phyloP scores from a whole-genome alignment of 2,888 invertebrate genomes.

The Drepana falcataria region DNA sequence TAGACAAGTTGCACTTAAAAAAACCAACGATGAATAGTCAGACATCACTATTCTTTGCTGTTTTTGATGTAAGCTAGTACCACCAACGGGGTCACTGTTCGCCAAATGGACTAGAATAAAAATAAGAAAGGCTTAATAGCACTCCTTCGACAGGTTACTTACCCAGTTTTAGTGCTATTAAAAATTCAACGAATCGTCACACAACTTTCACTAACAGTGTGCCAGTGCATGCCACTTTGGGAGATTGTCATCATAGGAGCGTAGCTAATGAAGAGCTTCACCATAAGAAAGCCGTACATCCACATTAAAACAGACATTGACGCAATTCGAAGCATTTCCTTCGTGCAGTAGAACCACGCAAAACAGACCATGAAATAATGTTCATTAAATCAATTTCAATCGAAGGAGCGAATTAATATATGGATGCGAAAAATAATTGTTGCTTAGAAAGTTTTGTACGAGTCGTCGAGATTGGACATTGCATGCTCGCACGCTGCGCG shows the following conservation, averaged over 20 bases:
- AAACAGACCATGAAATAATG: constrained; percentile 25
- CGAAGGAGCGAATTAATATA: constrained; percentile 67
- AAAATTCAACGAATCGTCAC: constrained; percentile 72
- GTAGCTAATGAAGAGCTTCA: constrained; percentile 2
- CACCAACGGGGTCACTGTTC: constrained; percentile 54
- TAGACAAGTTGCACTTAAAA: no score
- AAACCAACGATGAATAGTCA: no score
- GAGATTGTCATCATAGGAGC: constrained; percentile 30
- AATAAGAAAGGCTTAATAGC: constrained; percentile 65
- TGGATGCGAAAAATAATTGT: constrained; percentile 76
- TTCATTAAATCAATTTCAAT: constrained; percentile 42
- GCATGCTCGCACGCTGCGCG: constrained; percentile 75
- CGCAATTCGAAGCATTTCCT: no score
- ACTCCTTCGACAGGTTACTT: constrained; percentile 64
- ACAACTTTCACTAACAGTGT: constrained; percentile 69
- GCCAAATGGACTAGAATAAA: constrained; percentile 59
- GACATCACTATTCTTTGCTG: no score
- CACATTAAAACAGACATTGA: constrained; percentile 10
- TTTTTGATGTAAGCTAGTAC: no score
- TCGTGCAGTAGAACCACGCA: constrained; percentile 3
- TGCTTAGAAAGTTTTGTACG: constrained; percentile 75
- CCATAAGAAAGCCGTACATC: constrained; percentile 7
- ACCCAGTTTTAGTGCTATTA: constrained; percentile 70
- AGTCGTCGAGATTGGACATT: constrained; percentile 67
- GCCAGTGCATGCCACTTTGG: constrained; percentile 31